phyloP scores from a whole-genome alignment of 2,113 vertebrate genomes.

The Aspiorhynchus laticeps region DNA sequence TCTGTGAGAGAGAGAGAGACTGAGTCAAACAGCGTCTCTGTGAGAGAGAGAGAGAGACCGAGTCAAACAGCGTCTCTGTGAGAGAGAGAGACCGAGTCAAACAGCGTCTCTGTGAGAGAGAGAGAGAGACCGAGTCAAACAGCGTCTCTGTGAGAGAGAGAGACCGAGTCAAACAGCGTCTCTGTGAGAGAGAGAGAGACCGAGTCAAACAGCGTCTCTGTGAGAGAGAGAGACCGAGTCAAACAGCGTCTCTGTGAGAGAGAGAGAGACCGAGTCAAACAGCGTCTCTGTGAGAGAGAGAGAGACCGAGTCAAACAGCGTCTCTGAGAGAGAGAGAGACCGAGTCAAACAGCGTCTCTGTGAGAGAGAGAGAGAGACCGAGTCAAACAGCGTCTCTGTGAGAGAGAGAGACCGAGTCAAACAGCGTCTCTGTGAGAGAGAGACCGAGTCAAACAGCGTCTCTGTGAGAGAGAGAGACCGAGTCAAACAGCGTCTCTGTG shows the following conservation, averaged over 20 bases:
- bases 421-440: slow-evolving; percentile 76
- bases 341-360: slow-evolving; percentile 82
- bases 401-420: slow-evolving; percentile 64
- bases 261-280: slow-evolving; percentile 68
- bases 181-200: slow-evolving; percentile 70
- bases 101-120: slow-evolving; percentile 77
- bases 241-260: too few species aligned
- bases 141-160: slow-evolving; percentile 74
- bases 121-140: slow-evolving; percentile 66
- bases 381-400: slow-evolving; percentile 82
- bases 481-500: too few species aligned
- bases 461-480: slow-evolving; percentile 69
- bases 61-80: too few species aligned
- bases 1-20: too few species aligned
- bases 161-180: slow-evolving; percentile 73
- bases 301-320: slow-evolving; percentile 71
- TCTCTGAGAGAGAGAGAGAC: slow-evolving; percentile 70
- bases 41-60: too few species aligned
- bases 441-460: slow-evolving; percentile 72
- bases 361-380: neutral
- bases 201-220: slow-evolving; percentile 82
- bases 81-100: slow-evolving; percentile 63
- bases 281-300: slow-evolving; percentile 74
- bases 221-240: neutral
- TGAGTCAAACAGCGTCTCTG: too few species aligned